phyloP scores from a whole-genome alignment of 2,888 invertebrate genomes.

The Willowsia nigromaculata region DNA sequence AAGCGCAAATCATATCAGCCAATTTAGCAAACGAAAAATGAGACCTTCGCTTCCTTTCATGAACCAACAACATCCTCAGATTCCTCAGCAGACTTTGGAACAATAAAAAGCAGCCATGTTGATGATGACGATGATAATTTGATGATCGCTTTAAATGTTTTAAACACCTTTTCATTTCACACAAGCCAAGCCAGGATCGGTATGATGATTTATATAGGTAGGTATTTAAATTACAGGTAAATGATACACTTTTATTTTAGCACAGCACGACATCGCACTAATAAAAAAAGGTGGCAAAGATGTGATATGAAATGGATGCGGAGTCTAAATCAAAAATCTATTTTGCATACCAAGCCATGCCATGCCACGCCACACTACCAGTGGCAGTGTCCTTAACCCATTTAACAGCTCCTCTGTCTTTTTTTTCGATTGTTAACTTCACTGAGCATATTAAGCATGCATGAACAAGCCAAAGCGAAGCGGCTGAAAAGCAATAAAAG shows the following conservation, averaged over 20 bases:
- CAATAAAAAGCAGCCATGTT: not conserved
- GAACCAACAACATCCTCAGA: too few relatives aligned
- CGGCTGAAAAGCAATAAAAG: constrained; percentile 3
- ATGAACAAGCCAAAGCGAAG: not conserved
- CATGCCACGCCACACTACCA: constrained; percentile 26
- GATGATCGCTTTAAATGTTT: constrained; percentile 3
- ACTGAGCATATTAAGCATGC: constrained; percentile 53
- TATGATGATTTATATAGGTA: not conserved
- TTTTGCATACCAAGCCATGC: too few relatives aligned
- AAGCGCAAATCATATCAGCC: not conserved
- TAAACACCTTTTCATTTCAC: not conserved
- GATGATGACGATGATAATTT: not conserved
- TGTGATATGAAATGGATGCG: constrained; percentile 5
- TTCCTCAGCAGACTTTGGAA: not conserved
- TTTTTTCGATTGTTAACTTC: constrained; percentile 31
- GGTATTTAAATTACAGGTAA: not conserved
- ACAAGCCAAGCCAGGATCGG: too few relatives aligned
- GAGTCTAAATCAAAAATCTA: constrained; percentile 19
- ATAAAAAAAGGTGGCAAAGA: not conserved
- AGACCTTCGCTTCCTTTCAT: constrained; percentile 1
- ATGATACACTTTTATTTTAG: not conserved
- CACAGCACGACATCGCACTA: not conserved
- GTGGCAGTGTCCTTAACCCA: constrained; percentile 69
- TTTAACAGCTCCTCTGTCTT: constrained; percentile 58
- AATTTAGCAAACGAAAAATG: not conserved